Evolutionary conservation across 2,797 vertebrate species (phyloP).

Genomic region (Parotocinclus haroldoi): DNA sequence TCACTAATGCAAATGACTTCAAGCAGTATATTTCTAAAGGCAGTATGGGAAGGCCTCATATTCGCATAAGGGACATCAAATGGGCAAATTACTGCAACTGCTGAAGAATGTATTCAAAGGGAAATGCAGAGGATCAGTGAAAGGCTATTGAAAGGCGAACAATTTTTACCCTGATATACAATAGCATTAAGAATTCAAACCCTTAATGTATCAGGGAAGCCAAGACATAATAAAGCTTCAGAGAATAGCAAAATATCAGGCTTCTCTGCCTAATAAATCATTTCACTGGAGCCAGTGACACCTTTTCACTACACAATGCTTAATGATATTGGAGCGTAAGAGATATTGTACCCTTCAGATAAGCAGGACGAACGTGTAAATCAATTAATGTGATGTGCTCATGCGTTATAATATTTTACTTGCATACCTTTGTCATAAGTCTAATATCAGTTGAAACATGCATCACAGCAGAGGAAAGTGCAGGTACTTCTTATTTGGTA

Average conservation of each 20-base stretch:
- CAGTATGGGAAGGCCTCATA: neutral
- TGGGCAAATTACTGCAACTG: conserved; percentile 8
- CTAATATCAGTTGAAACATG: conserved; percentile 21
- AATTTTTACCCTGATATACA: conserved; percentile 14
- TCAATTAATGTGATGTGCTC: conserved; percentile 46
- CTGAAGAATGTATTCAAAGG: conserved; percentile 4
- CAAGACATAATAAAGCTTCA: conserved; percentile 37
- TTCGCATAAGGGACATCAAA: conserved; percentile 18
- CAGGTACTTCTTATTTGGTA: too few relatives aligned
- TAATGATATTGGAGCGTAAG: conserved; percentile 49
- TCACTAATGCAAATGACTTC: conserved; percentile 24
- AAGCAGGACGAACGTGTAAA: conserved; percentile 48
- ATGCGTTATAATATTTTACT: conserved; percentile 45
- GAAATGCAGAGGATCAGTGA: neutral
- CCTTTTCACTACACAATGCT: conserved; percentile 29
- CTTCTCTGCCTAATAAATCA: conserved; percentile 50
- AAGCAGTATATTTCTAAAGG: conserved; percentile 19
- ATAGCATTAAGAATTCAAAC: conserved; percentile 40
- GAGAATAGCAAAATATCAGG: conserved; percentile 44
- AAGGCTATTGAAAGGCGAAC: conserved; percentile 1
- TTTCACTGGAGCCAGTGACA: conserved; percentile 31
- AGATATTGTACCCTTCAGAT: conserved; percentile 46
- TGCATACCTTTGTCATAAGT: conserved; percentile 12
- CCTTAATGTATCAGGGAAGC: conserved; percentile 34
- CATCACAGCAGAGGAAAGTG: too few relatives aligned